A percentile compares a stretch with the other conserved stretches of the same genome.
These are phyloP conservation scores for Coranthus polyacanthus DNA, from an alignment of 2,797 vertebrate species.

Conservation along the genomic window DNA sequence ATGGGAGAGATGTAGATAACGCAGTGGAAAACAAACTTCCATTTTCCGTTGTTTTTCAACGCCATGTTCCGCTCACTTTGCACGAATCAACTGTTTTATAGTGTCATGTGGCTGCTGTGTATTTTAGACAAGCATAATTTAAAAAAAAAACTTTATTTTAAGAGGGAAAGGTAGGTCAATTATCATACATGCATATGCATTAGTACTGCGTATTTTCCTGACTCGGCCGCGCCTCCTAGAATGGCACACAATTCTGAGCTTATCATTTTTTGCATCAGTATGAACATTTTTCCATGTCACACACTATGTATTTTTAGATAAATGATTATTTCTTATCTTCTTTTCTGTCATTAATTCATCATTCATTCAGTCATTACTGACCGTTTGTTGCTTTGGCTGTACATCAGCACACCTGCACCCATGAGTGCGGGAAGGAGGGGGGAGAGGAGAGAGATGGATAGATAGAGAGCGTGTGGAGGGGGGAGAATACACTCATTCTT, in stretches of 20 bases:
- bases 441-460: neutral
- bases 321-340: neutral
- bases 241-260: constrained; percentile 46
- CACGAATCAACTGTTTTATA: constrained; percentile 30
- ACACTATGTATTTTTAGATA: neutral
- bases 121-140: constrained; percentile 34
- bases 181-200: constrained; percentile 86
- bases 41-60: constrained; percentile 68
- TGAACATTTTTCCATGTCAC: constrained; percentile 10
- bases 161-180: constrained; percentile 65
- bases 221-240: constrained; percentile 79
- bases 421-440: constrained; percentile 49
- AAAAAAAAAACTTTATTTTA: constrained; percentile 54
- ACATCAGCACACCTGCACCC: constrained; percentile 81
- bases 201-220: constrained; percentile 87
- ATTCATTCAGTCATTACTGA: constrained; percentile 51
- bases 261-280: constrained; percentile 14
- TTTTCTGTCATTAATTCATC: constrained; percentile 35
- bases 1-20: constrained; percentile 82
- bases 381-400: constrained; percentile 66
- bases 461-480: constrained; percentile 28
- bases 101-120: constrained; percentile 8
- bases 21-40: constrained; percentile 83
- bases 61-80: constrained; percentile 47
- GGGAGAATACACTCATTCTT: constrained; percentile 59